phyloP scores from a whole-genome alignment of 1,140 invertebrate species.

The Drosophila busckii region DNA sequence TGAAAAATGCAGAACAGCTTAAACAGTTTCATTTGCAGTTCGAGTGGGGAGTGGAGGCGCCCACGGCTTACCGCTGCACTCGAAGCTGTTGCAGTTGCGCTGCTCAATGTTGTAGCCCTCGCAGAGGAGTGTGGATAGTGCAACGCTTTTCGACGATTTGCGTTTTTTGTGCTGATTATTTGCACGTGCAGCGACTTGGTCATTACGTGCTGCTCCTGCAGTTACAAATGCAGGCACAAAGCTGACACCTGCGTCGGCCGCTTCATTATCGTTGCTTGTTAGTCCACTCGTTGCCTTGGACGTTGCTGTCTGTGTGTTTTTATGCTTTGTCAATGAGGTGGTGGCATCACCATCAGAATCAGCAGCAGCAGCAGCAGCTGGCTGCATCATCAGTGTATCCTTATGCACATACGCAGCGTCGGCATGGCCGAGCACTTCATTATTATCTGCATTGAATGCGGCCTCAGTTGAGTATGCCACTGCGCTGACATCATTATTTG shows the following conservation, averaged over 20 bases:
- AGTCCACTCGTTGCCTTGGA: constrained; percentile 1
- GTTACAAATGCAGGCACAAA: too few relatives aligned
- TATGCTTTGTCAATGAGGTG: constrained; percentile 23
- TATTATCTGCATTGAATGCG: constrained; percentile 45
- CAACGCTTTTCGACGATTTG: constrained; percentile 58
- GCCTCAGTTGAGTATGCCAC: constrained; percentile 2
- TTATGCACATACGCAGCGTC: constrained; percentile 13
- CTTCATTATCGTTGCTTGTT: too few relatives aligned
- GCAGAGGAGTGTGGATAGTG: constrained; percentile 67
- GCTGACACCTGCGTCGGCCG: constrained; percentile 43
- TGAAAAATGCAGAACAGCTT: constrained; percentile 7
- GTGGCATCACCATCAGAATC: constrained; percentile 4
- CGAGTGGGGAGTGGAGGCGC: not conserved
- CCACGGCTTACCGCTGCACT: constrained; percentile 71
- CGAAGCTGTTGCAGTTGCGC: constrained; percentile 77
- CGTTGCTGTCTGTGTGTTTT: constrained; percentile 19
- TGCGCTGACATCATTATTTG: constrained; percentile 41
- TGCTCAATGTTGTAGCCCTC: constrained; percentile 78
- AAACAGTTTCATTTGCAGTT: too few relatives aligned
- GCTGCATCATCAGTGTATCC: constrained; percentile 46
- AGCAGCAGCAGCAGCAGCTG: constrained; percentile 17
- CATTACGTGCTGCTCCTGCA: constrained; percentile 53
- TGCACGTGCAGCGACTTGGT: constrained; percentile 51
- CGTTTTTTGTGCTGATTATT: constrained; percentile 60
- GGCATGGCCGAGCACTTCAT: constrained; percentile 49